Percentiles rank a stretch among this genome's conserved stretches.
These are phyloP conservation scores for Drosophila buzzatii DNA, from an alignment of 2,888 invertebrate species.

Conservation along the genomic window DNA sequence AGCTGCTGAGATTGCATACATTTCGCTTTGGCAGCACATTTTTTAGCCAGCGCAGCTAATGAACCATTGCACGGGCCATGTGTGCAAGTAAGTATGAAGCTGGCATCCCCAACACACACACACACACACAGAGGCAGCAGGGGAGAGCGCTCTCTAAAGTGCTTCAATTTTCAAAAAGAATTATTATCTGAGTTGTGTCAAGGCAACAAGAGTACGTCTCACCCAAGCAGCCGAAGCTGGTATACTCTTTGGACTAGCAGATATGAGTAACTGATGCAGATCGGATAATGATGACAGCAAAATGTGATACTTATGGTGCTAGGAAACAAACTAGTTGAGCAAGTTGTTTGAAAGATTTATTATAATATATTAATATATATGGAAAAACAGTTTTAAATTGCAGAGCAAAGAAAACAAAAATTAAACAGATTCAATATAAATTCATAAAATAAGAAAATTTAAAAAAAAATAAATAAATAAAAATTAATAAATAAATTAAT, in stretches of 20 bases:
- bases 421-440: not conserved
- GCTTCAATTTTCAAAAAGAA: slow-evolving; percentile 28
- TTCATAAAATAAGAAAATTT: too few relatives aligned
- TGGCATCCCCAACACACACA: not conserved
- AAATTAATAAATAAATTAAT: too few relatives aligned
- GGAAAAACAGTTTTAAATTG: not conserved
- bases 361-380: not conserved
- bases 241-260: not conserved
- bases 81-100: slow-evolving; percentile 39
- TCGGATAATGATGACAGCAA: not conserved
- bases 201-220: not conserved
- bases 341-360: not conserved
- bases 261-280: not conserved
- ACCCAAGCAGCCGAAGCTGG: not conserved
- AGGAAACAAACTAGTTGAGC: not conserved
- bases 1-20: slow-evolving; percentile 75
- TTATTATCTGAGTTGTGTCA: slow-evolving; percentile 16
- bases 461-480: not conserved
- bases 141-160: slow-evolving; percentile 35
- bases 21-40: slow-evolving; percentile 77
- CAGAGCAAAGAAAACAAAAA: too few relatives aligned
- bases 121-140: not conserved
- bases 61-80: slow-evolving; percentile 63
- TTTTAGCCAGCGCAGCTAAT: slow-evolving; percentile 69
- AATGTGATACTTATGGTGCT: not conserved